phyloP scores from a whole-genome alignment of 1,140 invertebrate genomes.

The Rhagoletis pomonella region DNA sequence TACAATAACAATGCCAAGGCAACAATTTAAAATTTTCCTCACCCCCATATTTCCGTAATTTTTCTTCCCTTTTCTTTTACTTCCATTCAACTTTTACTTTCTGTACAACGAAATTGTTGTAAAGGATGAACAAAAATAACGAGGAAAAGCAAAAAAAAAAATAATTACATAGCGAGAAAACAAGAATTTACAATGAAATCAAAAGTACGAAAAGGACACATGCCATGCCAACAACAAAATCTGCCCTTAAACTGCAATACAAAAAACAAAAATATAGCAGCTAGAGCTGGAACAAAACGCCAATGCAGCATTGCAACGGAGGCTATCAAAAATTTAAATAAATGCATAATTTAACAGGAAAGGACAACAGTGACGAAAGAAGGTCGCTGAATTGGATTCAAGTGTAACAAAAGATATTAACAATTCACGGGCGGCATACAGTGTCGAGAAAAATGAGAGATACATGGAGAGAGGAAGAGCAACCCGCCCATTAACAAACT shows the following conservation, averaged over 20 bases:
- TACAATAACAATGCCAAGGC: not conserved
- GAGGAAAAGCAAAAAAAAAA: not conserved
- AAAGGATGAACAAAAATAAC: not conserved
- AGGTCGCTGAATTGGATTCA: constrained; percentile 28
- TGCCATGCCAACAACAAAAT: constrained; percentile 13
- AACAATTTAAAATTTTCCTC: not conserved
- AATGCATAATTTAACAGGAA: constrained; percentile 50
- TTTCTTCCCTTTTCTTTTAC: not conserved
- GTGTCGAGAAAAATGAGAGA: too few relatives aligned
- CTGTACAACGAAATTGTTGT: not conserved
- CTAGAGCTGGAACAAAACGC: not conserved
- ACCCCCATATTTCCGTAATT: not conserved
- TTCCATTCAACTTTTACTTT: constrained; percentile 33
- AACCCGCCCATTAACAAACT: too few relatives aligned
- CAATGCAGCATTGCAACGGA: constrained; percentile 8
- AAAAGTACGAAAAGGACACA: constrained; percentile 36
- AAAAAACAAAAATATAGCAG: too few relatives aligned
- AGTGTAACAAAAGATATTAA: constrained; percentile 49
- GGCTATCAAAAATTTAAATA: constrained; percentile 48
- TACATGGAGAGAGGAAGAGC: too few relatives aligned
- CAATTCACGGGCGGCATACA: constrained; percentile 24
- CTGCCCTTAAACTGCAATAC: not conserved
- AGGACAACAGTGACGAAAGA: constrained; percentile 45
- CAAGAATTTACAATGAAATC: constrained; percentile 30
- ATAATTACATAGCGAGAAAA: not conserved